Percentiles rank a stretch among this genome's conserved stretches.
These are phyloP conservation scores for Phymorhynchus buccinoides DNA, from an alignment of 1,140 invertebrate genomes.

Conservation along the genomic window DNA sequence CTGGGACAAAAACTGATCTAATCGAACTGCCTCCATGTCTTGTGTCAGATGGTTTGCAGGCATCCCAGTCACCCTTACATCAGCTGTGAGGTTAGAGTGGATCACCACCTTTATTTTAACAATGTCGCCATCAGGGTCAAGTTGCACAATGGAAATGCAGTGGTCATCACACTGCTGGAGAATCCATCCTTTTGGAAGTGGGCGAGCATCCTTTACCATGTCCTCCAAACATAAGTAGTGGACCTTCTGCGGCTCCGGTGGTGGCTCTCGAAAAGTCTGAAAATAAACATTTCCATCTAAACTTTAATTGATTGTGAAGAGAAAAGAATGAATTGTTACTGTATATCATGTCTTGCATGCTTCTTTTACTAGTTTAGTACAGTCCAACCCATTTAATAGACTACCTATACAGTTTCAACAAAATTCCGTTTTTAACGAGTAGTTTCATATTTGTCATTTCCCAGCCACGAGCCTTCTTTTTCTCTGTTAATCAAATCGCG, in stretches of 20 bases:
- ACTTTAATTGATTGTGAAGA: no score
- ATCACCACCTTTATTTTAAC: background rate
- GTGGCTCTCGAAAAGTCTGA: background rate
- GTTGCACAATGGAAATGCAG: background rate
- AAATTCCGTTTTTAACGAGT: no score
- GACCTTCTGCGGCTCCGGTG: background rate
- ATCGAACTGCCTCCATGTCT: background rate
- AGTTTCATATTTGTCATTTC: no score
- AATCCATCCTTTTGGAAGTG: background rate
- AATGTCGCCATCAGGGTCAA: background rate
- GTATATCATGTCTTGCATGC: no score
- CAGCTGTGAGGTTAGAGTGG: background rate
- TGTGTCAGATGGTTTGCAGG: background rate
- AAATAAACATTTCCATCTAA: no score
- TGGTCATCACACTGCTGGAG: background rate
- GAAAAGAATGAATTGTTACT: no score
- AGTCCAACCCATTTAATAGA: no score
- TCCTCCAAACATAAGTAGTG: background rate
- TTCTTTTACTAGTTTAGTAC: no score
- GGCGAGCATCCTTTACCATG: background rate
- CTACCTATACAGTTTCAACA: no score
- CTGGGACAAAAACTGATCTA: background rate
- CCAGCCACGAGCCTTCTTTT: no score
- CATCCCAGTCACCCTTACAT: background rate
- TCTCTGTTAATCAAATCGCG: no score